Evolutionary conservation across 2,888 invertebrate genomes (phyloP), one percentile per base, ranked within the genome.

Genomic region (Horisme vitalbata): DNA sequence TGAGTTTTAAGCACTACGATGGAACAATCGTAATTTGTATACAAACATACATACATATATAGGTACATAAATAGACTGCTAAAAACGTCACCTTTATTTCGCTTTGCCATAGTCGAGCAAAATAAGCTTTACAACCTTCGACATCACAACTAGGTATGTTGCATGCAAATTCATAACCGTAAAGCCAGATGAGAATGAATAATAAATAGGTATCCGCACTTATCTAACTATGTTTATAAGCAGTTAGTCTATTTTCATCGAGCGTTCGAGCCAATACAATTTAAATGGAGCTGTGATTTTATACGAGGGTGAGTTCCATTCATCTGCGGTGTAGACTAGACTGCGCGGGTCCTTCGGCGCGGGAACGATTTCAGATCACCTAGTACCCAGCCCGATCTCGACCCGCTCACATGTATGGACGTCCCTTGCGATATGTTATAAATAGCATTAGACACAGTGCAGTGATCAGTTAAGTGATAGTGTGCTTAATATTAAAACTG

Each of bases 221-320:
- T 61, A 62, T 65, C 55, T 47, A 54, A 62, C 59, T 70, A 71
- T 72, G 72, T 77, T 72, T 75, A 73, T 68, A 72, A 74, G 64
- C 62, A 59, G 59, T 73, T 67, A 60, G 62, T 77, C 79, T 86
- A 85, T 85, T 85, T 83, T 65, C 70, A 83, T 82, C 78, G 65
- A 71, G 63, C 71, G 71, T 77, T 77, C 71, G 73, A 71, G 65
- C 61, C 64, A 65, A 75, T 78, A 76, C 74, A 78, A 78, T 75
- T 75, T 71, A 71, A 79, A 81, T 78, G 74, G 65, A 68, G 70
- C 71, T 66, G 67, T 76, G 68, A 78, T 73, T 77, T 77, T 69
- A 71, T 65, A 72, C 75, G 74, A 71, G 68, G 74, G 75, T 58
- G 68, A 61, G 61, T 13, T 11, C 74, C 88, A 89, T 89, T 89